phyloP scores from a whole-genome alignment of 2,888 invertebrate species.

The Ectobius pallidus region DNA sequence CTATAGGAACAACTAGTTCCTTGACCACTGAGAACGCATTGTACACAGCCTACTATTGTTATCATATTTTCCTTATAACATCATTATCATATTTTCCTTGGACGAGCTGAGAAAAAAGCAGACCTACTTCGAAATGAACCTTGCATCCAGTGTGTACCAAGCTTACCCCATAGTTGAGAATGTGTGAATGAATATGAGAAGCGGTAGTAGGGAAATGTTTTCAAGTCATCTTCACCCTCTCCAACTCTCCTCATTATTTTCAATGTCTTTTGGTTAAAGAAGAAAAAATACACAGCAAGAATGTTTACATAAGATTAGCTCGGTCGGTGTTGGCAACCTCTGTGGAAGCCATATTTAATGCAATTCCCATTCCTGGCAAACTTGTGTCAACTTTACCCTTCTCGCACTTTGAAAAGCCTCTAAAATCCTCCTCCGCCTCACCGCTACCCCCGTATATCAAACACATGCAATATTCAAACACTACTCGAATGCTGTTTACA shows the following conservation, averaged over 20 bases:
- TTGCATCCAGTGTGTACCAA: too few species aligned
- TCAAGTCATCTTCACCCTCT: background rate
- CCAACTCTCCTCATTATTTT: background rate
- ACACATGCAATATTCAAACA: slow-evolving; percentile 3
- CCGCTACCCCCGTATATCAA: background rate
- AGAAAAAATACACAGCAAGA: background rate
- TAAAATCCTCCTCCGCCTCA: background rate
- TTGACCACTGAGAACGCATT: too few species aligned
- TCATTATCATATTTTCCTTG: too few species aligned
- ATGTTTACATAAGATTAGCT: background rate
- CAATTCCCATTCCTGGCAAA: background rate
- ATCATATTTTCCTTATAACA: too few species aligned
- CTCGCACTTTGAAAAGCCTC: too few species aligned
- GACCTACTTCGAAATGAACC: too few species aligned
- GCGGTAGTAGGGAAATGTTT: too few species aligned
- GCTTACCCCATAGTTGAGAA: too few species aligned
- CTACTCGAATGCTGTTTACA: background rate
- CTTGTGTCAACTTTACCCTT: background rate
- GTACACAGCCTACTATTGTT: too few species aligned
- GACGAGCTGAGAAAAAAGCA: too few species aligned
- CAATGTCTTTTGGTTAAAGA: background rate
- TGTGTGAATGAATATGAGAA: too few species aligned
- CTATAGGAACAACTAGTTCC: too few species aligned
- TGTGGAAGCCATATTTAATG: slow-evolving; percentile 4
- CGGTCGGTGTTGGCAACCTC: background rate